Base-by-base conservation (phyloP, 2,797 vertebrate genomes). In the Gymnothorax reevesii region DNA sequence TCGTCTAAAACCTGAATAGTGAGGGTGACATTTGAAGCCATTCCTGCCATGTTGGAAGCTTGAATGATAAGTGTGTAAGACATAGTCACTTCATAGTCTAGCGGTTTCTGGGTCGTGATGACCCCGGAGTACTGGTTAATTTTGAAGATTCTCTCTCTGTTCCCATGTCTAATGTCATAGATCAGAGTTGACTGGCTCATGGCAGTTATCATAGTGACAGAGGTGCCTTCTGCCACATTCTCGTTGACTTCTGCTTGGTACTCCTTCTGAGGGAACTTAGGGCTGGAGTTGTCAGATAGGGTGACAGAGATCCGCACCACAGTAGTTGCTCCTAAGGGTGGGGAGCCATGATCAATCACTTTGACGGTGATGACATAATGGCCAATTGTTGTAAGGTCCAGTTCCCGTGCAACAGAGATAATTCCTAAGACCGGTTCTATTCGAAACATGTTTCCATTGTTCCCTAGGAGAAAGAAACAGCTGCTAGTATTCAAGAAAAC, bases 101-200 rank as follows among this genome's bases (percentile, higher is more conserved):
- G 94, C 4, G 89, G 42, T 86, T 94, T 98, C 66, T 96, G 97
- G 84, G 95, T 98, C 17, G 97, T 98, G 90, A 99, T 94, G 57
- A 99, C 98, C 66, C 99, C 99, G 69, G 98, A 98, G 90, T 99
- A 99, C 0, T 98, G 98, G 89, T 99, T 99, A 89, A 99, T 96
- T 86, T 96, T 93, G 89, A 99, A 99, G 64, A 94, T 91, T 20
- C 95, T 96, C 82, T 96, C 92, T 0, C 84, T 25, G 55, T 99
- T 98, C 83, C 98, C 98, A 64, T 95, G 95, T 90, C 95, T 97
- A 90, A 99, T 95, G 86, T 99, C 97, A 77, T 98, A 99, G 83
- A 98, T 96, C 82, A 99, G 92, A 0, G 98, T 98, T 17, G 99
- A 99, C 88, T 97, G 97, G 89, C 99, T 98, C 88, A 98, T 95